Evolutionary conservation across 2,888 invertebrate species (phyloP).

Genomic region (Drosophila testacea): DNA sequence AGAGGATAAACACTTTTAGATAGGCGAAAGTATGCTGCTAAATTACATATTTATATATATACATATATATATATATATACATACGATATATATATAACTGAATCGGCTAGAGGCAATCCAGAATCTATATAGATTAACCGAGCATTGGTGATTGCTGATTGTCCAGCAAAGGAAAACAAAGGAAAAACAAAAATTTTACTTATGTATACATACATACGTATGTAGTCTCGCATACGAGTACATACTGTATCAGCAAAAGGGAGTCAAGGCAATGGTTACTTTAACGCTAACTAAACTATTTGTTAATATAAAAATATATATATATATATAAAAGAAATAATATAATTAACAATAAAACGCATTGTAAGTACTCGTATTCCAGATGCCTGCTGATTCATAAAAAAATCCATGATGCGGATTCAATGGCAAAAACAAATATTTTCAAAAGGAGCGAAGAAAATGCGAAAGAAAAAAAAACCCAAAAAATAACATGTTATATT

Average conservation of each 20-base stretch:
- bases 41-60: slow-evolving; percentile 43
- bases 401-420: slow-evolving; percentile 17
- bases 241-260: slow-evolving; percentile 45
- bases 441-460: slow-evolving; percentile 32
- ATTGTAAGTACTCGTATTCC: slow-evolving; percentile 32
- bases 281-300: slow-evolving; percentile 64
- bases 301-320: slow-evolving; percentile 48
- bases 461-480: slow-evolving; percentile 3
- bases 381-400: slow-evolving; percentile 27
- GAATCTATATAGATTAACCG: slow-evolving; percentile 37
- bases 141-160: slow-evolving; percentile 42
- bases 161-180: slow-evolving; percentile 28
- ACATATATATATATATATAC: background rate
- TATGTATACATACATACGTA: slow-evolving; percentile 34
- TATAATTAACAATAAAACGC: slow-evolving; percentile 11
- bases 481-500: slow-evolving; percentile 68
- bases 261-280: slow-evolving; percentile 64
- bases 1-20: slow-evolving; percentile 66
- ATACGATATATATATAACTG: slow-evolving; percentile 15
- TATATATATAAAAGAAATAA: slow-evolving; percentile 34
- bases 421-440: slow-evolving; percentile 28
- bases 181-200: slow-evolving; percentile 40
- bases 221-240: slow-evolving; percentile 14
- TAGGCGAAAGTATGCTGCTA: slow-evolving; percentile 69
- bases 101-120: slow-evolving; percentile 60